Percentiles rank a stretch among this genome's conserved stretches.
Conservation (phyloP, 2,113 vertebrate genomes). For the Otis tarda region DNA sequence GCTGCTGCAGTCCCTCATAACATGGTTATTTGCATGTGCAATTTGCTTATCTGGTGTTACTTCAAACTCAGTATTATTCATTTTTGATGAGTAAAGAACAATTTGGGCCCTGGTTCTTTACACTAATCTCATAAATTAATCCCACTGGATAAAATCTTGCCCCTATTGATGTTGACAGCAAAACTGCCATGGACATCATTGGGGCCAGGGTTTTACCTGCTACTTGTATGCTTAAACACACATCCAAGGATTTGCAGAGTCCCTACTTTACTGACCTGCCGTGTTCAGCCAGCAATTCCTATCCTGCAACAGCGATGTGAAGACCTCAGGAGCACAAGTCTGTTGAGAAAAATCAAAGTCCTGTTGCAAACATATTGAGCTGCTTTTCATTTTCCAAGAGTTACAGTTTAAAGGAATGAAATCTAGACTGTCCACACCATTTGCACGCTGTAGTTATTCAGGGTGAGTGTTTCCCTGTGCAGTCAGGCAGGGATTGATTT, state of each 20-base stretch:
- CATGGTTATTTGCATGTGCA: conserved; percentile 12
- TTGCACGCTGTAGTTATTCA: not conserved
- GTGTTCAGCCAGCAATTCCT: not conserved
- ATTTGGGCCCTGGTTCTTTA: not conserved
- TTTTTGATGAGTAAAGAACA: conserved; percentile 17
- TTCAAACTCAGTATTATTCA: not conserved
- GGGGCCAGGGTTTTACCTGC: not conserved
- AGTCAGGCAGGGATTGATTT: conserved; percentile 5
- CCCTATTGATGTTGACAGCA: not conserved
- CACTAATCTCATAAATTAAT: not conserved
- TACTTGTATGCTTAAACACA: not conserved
- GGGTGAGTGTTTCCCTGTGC: not conserved
- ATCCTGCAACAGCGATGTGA: not conserved
- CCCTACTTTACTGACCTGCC: not conserved
- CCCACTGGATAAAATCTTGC: not conserved
- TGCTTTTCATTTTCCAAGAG: not conserved
- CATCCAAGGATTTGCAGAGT: not conserved
- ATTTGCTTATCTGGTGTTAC: conserved; percentile 11
- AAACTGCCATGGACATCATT: not conserved
- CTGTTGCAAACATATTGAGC: not conserved
- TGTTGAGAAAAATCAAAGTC: not conserved
- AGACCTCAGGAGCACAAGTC: not conserved
- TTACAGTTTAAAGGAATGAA: not conserved
- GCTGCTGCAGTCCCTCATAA: conserved; percentile 1
- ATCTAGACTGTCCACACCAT: not conserved